Percentiles rank a stretch among this genome's conserved stretches.
Conservation (phyloP, 2,888 invertebrate genomes). For the Thera obeliscata region DNA sequence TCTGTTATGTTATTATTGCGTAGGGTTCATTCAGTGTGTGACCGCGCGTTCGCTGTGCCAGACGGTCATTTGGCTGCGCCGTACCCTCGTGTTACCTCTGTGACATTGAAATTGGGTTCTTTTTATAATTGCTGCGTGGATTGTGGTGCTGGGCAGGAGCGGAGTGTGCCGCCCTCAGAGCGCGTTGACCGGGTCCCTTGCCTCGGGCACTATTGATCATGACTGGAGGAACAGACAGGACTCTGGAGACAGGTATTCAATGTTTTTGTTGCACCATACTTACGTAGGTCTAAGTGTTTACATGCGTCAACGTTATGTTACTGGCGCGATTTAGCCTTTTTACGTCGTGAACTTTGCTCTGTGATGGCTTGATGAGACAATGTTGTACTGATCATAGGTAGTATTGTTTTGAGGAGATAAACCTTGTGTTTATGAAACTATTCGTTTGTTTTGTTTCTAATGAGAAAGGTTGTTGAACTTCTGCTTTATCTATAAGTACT, state of each 20-base stretch:
- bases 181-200: conserved; percentile 60
- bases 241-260: conserved; percentile 73
- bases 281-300: conserved; percentile 54
- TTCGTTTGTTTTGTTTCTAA: conserved; percentile 2
- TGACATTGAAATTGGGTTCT: conserved; percentile 84
- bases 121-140: conserved; percentile 84
- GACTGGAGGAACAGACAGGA: conserved; percentile 77
- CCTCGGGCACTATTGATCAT: conserved; percentile 61
- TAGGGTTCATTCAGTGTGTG: conserved; percentile 71
- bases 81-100: conserved; percentile 79
- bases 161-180: conserved; percentile 61
- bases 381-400: conserved; percentile 3
- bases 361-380: conserved; percentile 30
- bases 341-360: conserved; percentile 41
- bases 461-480: neutral
- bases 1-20: conserved; percentile 76
- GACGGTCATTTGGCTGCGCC: conserved; percentile 63
- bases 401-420: conserved; percentile 25
- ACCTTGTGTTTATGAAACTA: neutral
- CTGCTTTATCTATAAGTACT: neutral
- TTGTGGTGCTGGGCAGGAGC: conserved; percentile 74
- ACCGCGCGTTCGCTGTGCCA: conserved; percentile 61
- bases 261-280: conserved; percentile 69
- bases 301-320: conserved; percentile 48
- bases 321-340: conserved; percentile 44